These are phyloP conservation scores for Digitonthophagus gazella DNA, from an alignment of 2,888 invertebrate genomes.

Conservation along the genomic window DNA sequence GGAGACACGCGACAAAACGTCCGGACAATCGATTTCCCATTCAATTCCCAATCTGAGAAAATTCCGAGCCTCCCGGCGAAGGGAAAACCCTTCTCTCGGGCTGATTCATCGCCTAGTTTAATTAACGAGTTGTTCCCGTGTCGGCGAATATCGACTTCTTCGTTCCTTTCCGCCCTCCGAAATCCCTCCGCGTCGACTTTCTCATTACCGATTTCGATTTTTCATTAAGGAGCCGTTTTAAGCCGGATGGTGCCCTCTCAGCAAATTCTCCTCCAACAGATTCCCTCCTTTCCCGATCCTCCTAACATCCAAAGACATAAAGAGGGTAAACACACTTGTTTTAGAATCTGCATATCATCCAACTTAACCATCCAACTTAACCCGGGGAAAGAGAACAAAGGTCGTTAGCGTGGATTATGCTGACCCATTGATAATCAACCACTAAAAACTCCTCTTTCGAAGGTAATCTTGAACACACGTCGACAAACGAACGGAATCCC, in stretches of 20 bases:
- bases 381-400: background rate
- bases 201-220: conserved; percentile 37
- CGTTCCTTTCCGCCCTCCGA: conserved; percentile 16
- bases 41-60: conserved; percentile 17
- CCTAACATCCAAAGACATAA: conserved; percentile 20
- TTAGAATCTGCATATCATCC: conserved; percentile 12
- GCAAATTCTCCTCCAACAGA: too few species aligned
- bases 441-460: background rate
- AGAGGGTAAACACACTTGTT: conserved; percentile 13
- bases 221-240: conserved; percentile 32
- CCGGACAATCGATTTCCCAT: conserved; percentile 20
- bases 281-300: too few species aligned
- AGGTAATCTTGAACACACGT: background rate
- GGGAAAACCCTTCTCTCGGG: conserved; percentile 24
- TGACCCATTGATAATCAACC: background rate
- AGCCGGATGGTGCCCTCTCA: conserved; percentile 17
- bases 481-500: background rate
- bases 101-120: conserved; percentile 36
- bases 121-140: conserved; percentile 36
- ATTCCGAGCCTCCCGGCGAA: background rate
- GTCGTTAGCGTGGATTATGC: background rate
- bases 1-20: conserved; percentile 13
- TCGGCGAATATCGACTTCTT: conserved; percentile 31
- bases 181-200: conserved; percentile 8
- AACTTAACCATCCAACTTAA: background rate